Percentiles rank a stretch among this genome's conserved stretches.
These are phyloP conservation scores for Busseola fusca DNA, from an alignment of 2,888 invertebrate genomes.

Conservation along the genomic window DNA sequence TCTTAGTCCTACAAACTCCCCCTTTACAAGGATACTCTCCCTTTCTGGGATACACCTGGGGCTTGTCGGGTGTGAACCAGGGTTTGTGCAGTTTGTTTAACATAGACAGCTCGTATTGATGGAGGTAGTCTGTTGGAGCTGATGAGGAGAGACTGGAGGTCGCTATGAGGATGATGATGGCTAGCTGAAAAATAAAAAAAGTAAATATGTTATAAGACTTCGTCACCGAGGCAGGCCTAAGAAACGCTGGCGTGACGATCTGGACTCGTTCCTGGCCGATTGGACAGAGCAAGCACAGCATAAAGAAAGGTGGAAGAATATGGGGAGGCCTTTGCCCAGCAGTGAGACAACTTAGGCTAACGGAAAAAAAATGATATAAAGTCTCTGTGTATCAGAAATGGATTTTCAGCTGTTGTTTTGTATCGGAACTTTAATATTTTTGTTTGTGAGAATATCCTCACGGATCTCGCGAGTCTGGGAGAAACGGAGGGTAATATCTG, in stretches of 20 bases:
- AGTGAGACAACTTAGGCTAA: too few relatives aligned
- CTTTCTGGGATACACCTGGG: constrained; percentile 69
- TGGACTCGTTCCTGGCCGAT: too few relatives aligned
- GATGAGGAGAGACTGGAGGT: constrained; percentile 51
- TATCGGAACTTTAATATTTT: not conserved
- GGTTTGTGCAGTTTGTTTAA: constrained; percentile 73
- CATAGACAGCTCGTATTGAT: constrained; percentile 67
- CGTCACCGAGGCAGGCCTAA: too few relatives aligned
- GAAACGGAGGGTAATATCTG: not conserved
- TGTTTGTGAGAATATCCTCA: not conserved
- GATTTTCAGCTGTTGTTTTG: not conserved
- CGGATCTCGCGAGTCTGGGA: not conserved
- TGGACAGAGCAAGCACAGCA: too few relatives aligned
- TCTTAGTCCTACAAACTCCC: constrained; percentile 65
- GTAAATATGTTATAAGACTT: not conserved
- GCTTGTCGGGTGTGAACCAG: constrained; percentile 66
- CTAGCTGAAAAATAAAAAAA: constrained; percentile 59
- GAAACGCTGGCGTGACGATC: too few relatives aligned
- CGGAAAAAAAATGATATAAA: too few relatives aligned
- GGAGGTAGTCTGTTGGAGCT: constrained; percentile 57
- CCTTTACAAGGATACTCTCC: constrained; percentile 73
- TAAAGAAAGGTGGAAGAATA: too few relatives aligned
- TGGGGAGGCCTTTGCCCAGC: too few relatives aligned
- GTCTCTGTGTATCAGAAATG: not conserved
- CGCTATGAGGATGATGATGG: constrained; percentile 45